Percentiles rank a stretch among this genome's conserved stretches.
These are phyloP conservation scores for Melanostigma gelatinosum DNA, from an alignment of 2,113 vertebrate genomes.

Conservation along the genomic window DNA sequence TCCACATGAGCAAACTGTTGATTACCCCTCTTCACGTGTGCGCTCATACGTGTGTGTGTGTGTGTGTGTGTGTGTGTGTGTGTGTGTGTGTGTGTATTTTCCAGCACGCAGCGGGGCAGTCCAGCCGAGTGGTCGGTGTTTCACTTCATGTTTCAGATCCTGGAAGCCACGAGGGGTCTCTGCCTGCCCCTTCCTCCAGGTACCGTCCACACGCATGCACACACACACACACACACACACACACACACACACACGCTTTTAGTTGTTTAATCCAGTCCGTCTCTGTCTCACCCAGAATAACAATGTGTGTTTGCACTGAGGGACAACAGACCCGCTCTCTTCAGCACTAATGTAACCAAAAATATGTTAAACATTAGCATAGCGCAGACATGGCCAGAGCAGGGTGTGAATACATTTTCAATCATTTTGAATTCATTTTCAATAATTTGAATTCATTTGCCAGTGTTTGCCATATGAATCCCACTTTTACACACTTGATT, in stretches of 20 bases:
- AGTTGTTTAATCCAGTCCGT: slow-evolving; percentile 29
- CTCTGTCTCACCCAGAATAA: slow-evolving; percentile 34
- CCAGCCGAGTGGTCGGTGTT: slow-evolving; percentile 87
- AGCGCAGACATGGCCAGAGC: slow-evolving; percentile 37
- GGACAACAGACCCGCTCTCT: background rate
- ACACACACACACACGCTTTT: slow-evolving; percentile 1
- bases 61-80: slow-evolving; percentile 30
- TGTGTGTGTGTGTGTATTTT: slow-evolving; percentile 18
- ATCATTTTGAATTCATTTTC: slow-evolving; percentile 44
- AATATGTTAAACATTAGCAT: slow-evolving; percentile 55
- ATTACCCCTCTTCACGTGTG: slow-evolving; percentile 28
- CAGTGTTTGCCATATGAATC: background rate
- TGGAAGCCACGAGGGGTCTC: slow-evolving; percentile 88
- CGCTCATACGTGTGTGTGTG: slow-evolving; percentile 8
- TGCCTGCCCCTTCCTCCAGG: slow-evolving; percentile 93
- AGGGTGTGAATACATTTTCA: slow-evolving; percentile 48
- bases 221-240: slow-evolving; percentile 11
- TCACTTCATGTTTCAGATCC: slow-evolving; percentile 91
- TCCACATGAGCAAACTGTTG: slow-evolving; percentile 37
- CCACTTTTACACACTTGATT: background rate
- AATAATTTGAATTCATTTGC: slow-evolving; percentile 44
- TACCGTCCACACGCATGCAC: slow-evolving; percentile 57
- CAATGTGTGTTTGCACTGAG: slow-evolving; percentile 35
- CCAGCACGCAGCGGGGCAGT: slow-evolving; percentile 82
- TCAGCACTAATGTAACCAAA: slow-evolving; percentile 55